Percentiles rank a stretch among this genome's conserved stretches.
phyloP scores from a whole-genome alignment of 1,140 invertebrate species.

The Thereuonema tuberculata region DNA sequence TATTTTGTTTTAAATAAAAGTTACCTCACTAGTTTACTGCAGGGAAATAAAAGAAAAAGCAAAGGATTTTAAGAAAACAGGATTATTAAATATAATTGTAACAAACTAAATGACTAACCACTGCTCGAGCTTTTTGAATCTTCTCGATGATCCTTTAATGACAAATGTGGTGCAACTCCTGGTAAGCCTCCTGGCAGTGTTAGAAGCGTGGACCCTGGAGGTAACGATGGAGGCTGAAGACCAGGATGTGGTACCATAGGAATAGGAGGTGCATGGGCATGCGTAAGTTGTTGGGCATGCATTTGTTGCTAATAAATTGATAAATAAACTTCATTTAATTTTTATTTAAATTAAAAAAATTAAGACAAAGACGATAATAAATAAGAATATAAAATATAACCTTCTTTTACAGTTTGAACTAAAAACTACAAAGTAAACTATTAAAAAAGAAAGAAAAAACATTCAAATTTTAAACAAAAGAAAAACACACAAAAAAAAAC shows the following conservation, averaged over 20 bases:
- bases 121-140: conserved; percentile 5
- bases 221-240: conserved; percentile 40
- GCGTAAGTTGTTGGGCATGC: conserved; percentile 75
- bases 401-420: neutral
- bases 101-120: no score
- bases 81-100: no score
- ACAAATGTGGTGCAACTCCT: conserved; percentile 14
- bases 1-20: no score
- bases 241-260: conserved; percentile 55
- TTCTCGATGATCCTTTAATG: conserved; percentile 8
- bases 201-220: conserved; percentile 30
- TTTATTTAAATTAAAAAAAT: no score
- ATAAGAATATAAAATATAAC: conserved; percentile 9
- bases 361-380: no score
- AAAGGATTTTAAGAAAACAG: no score
- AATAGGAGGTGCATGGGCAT: conserved; percentile 53
- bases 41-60: no score
- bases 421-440: neutral
- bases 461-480: no score
- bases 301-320: conserved; percentile 54
- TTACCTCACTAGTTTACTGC: no score
- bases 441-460: no score
- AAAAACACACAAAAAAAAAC: no score
- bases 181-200: conserved; percentile 23
- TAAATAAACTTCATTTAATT: conserved; percentile 13